A percentile compares a stretch with the other conserved stretches of the same genome.
Conservation (phyloP, 1,140 invertebrate genomes). For the Neodiprion lecontei region DNA sequence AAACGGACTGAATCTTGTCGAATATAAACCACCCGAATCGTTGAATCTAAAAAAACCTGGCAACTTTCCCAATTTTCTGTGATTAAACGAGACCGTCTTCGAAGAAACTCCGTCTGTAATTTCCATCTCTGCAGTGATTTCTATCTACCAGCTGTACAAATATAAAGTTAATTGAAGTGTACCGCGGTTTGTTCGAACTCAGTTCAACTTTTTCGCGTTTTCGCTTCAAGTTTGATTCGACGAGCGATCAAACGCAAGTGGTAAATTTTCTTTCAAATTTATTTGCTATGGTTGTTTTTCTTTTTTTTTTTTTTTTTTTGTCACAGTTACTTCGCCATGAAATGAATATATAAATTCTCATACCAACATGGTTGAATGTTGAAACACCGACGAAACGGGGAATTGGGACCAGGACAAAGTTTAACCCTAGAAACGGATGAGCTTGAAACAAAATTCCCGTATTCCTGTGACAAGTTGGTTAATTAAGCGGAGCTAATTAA, state of each 20-base stretch:
- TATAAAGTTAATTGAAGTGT: too few relatives aligned
- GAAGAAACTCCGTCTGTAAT: too few relatives aligned
- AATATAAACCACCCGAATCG: too few relatives aligned
- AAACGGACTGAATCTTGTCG: too few relatives aligned
- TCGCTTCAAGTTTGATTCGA: constrained; percentile 9
- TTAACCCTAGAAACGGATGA: not conserved
- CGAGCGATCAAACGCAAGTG: not conserved
- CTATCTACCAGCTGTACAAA: too few relatives aligned
- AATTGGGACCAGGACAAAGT: not conserved
- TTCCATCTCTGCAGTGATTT: too few relatives aligned
- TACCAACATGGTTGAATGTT: constrained; percentile 8
- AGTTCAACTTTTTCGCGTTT: constrained; percentile 10
- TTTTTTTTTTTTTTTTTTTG: not conserved
- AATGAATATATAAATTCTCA: too few relatives aligned
- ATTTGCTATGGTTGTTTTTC: too few relatives aligned
- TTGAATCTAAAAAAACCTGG: too few relatives aligned
- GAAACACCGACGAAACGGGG: not conserved
- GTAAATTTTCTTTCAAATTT: not conserved
- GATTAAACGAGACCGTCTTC: too few relatives aligned
- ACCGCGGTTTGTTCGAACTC: not conserved
- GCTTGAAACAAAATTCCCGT: not conserved
- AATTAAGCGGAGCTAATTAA: not conserved
- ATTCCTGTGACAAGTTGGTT: not conserved
- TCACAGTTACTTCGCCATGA: not conserved
- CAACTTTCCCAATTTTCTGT: too few relatives aligned